Evolutionary conservation across 2,888 invertebrate genomes (phyloP).

Genomic region (Drosophila cyrtoloma): DNA sequence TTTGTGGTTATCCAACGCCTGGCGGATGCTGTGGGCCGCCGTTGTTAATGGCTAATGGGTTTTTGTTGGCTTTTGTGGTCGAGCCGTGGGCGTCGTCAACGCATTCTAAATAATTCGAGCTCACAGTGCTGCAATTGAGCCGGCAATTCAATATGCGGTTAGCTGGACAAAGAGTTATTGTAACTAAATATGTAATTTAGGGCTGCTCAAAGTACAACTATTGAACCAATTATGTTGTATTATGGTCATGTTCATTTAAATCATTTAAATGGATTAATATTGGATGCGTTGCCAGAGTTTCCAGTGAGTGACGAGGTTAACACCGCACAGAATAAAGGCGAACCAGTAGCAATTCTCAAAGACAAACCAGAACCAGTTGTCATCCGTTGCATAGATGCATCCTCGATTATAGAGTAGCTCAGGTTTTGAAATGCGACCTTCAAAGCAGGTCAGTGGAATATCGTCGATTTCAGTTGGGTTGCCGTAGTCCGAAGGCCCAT

Average conservation of each 20-base stretch:
- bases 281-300: constrained; percentile 25
- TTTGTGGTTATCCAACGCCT: constrained; percentile 77
- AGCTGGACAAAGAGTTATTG: constrained; percentile 35
- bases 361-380: constrained; percentile 52
- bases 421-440: not conserved
- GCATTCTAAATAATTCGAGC: constrained; percentile 46
- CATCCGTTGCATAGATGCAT: constrained; percentile 32
- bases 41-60: constrained; percentile 78
- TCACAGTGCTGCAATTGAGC: constrained; percentile 17
- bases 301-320: constrained; percentile 29
- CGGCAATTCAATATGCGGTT: constrained; percentile 30
- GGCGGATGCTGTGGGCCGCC: constrained; percentile 80
- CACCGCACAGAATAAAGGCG: constrained; percentile 25
- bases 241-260: not conserved
- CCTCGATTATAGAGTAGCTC: constrained; percentile 23
- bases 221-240: not conserved
- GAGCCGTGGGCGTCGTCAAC: constrained; percentile 54
- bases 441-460: constrained; percentile 41
- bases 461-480: not conserved
- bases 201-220: not conserved
- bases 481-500: constrained; percentile 45
- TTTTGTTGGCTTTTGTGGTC: constrained; percentile 58
- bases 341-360: constrained; percentile 54
- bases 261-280: not conserved
- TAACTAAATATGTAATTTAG: constrained; percentile 17